Base-by-base conservation (phyloP, 2,888 invertebrate genomes). In the Conchocele bisecta region DNA sequence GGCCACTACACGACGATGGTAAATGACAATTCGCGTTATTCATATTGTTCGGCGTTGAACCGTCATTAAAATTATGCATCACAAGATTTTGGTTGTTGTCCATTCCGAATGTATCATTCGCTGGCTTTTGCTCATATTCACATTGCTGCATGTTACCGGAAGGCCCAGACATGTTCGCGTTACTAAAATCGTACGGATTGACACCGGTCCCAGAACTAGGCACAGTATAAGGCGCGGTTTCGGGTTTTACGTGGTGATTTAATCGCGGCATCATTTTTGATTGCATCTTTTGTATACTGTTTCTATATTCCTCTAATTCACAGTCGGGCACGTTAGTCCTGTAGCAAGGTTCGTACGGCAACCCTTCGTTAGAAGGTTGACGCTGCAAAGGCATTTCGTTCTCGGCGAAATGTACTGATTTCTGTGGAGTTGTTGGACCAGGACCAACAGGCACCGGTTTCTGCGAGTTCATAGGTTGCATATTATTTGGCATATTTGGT, bases 151-250 rank as follows among this genome's bases (percentile, higher is more conserved):
- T 20, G 17, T 41, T 9, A 20, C 0, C 7, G 17, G 41, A 41
- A 6, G 7, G n/a, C n/a, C n/a, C n/a, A n/a, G n/a, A n/a, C n/a
- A n/a, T n/a, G n/a, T n/a, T n/a, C 24, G 65, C 44, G 41, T 69
- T 70, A 26, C 69, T 44, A 58, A 82, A 80, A 42, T 79, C 76
- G 39, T 75, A 83, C n/a, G 82, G 81, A 56, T 75, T 81, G 60
- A 80, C 73, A n/a, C n/a, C n/a, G n/a, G n/a, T n/a, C n/a, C n/a
- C n/a, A 60, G 80, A 83, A 46, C 77, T 78, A 20, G 88, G 88
- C 42, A 87, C 85, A 51, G 84, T 87, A 70, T 88, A 88, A 0
- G 88, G 88, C 7, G 86, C 88, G 7, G 85, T 82, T 42, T 85
- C 87, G 15, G 86, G 81, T 69, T 87, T 87, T 71, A 84, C 83